Percentiles rank a stretch among this genome's conserved stretches.
Conservation (phyloP, 2,113 vertebrate genomes). For the Rhinolophus ferrumequinum region DNA sequence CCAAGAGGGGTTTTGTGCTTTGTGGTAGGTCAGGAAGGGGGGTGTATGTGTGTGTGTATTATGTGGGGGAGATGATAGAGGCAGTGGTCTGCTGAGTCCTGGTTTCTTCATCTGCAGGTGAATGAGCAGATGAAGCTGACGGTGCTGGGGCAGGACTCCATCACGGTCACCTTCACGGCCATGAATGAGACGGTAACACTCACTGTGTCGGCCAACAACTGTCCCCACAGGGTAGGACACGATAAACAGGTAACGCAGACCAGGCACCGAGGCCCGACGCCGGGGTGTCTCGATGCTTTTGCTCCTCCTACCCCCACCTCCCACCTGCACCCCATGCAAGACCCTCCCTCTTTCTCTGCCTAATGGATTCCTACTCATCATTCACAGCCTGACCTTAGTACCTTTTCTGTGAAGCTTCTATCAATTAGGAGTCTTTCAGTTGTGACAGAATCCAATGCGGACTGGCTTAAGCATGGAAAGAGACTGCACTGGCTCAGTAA, state of each 20-base stretch:
- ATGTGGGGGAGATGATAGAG: neutral
- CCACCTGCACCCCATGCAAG: neutral
- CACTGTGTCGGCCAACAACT: conserved; percentile 53
- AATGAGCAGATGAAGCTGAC: conserved; percentile 80
- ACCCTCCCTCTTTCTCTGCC: neutral
- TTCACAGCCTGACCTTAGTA: neutral
- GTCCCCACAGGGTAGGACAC: conserved; percentile 3
- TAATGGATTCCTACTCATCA: neutral
- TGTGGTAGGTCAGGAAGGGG: neutral
- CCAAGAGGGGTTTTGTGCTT: neutral
- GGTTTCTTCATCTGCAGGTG: conserved; percentile 63
- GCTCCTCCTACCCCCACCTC: too few species aligned
- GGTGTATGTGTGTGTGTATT: too few species aligned
- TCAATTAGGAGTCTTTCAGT: neutral
- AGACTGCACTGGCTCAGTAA: neutral
- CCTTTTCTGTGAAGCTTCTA: neutral
- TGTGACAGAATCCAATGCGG: neutral
- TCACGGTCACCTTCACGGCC: conserved; percentile 68
- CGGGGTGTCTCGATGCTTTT: neutral
- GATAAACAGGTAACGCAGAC: conserved; percentile 71
- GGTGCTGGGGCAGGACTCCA: conserved; percentile 63
- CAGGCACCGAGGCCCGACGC: neutral
- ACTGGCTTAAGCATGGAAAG: neutral
- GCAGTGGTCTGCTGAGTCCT: neutral
- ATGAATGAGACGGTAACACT: conserved; percentile 67